Evolutionary conservation across 2,797 vertebrate species (phyloP).

Genomic region (Dermochelys coriacea): DNA sequence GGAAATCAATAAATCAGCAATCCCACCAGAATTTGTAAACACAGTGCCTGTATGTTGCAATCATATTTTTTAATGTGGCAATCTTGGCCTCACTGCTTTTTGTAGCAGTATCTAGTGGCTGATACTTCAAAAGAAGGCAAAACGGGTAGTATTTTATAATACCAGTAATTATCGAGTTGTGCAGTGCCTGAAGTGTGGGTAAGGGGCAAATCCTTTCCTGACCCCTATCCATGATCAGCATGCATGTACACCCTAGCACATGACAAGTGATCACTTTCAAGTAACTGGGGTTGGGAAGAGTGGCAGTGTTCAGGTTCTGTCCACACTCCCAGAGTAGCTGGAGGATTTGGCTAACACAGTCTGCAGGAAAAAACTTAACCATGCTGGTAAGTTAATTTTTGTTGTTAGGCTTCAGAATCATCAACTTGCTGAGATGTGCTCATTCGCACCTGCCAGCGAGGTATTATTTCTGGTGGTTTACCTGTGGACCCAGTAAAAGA

Average conservation of each 20-base stretch:
- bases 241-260: not conserved
- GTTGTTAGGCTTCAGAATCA: not conserved
- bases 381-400: not conserved
- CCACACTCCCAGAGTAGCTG: not conserved
- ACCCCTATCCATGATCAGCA: not conserved
- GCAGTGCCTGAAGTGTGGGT: not conserved
- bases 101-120: not conserved
- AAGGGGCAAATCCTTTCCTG: not conserved
- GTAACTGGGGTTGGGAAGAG: not conserved
- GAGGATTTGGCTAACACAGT: not conserved
- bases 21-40: not conserved
- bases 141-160: not conserved
- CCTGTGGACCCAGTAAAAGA: not conserved
- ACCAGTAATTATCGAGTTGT: not conserved
- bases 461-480: not conserved
- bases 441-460: not conserved
- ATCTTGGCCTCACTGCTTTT: not conserved
- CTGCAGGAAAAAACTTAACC: not conserved
- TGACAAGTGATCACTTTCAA: not conserved
- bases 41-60: not conserved
- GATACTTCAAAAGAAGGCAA: not conserved
- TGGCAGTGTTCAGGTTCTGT: not conserved
- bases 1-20: not conserved
- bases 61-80: not conserved
- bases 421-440: not conserved